Evolutionary conservation across 2,888 invertebrate species (phyloP).

Genomic region (Carabus problematicus): DNA sequence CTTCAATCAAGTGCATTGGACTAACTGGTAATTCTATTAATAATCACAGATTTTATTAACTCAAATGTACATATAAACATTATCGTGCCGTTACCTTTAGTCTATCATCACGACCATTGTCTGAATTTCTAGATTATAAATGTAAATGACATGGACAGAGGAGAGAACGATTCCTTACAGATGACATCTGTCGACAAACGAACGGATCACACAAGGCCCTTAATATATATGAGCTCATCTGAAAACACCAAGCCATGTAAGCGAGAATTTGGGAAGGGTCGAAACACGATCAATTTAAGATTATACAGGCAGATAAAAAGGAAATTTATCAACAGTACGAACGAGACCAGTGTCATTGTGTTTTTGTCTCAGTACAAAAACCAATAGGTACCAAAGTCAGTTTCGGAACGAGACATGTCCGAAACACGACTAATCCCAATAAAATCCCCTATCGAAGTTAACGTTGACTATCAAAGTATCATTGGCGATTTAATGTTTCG

Average conservation of each 20-base stretch:
- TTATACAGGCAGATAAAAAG: slow-evolving; percentile 20
- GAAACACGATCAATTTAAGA: slow-evolving; percentile 31
- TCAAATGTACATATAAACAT: no score
- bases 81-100: not conserved
- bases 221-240: slow-evolving; percentile 33
- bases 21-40: no score
- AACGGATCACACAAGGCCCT: slow-evolving; percentile 26
- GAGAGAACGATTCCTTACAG: slow-evolving; percentile 32
- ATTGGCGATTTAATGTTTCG: slow-evolving; percentile 6
- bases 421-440: not conserved
- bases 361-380: slow-evolving; percentile 13
- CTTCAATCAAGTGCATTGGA: no score
- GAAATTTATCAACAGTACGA: slow-evolving; percentile 25
- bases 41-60: no score
- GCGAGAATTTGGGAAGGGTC: slow-evolving; percentile 30
- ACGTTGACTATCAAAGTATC: not conserved
- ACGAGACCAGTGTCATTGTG: slow-evolving; percentile 6
- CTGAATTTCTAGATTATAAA: slow-evolving; percentile 21
- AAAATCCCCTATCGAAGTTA: slow-evolving; percentile 7
- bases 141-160: slow-evolving; percentile 21
- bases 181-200: slow-evolving; percentile 33
- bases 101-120: not conserved
- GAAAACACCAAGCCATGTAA: slow-evolving; percentile 18
- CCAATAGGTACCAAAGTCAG: not conserved
- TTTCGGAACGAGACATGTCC: not conserved